These are phyloP conservation scores for Tachycineta bicolor DNA, from an alignment of 2,113 vertebrate species.

Conservation along the genomic window DNA sequence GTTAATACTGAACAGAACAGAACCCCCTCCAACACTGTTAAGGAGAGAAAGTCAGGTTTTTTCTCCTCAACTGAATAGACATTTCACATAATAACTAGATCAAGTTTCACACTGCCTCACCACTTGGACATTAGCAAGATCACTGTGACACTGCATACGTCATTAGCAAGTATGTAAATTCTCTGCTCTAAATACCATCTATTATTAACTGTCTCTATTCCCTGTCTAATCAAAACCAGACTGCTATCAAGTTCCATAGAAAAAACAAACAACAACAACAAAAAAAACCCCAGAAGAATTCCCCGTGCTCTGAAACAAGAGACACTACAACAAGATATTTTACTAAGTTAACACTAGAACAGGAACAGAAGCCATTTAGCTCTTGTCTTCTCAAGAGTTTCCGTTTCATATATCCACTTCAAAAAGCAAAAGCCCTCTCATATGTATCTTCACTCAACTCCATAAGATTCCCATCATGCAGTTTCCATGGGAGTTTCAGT, in stretches of 20 bases:
- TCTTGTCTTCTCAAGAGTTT: slow-evolving; percentile 9
- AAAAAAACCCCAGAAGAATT: neutral
- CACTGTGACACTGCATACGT: neutral
- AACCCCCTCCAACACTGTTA: neutral
- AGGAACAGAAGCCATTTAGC: slow-evolving; percentile 23
- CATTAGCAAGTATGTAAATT: slow-evolving; percentile 37
- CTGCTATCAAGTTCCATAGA: slow-evolving; percentile 27
- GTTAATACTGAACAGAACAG: neutral
- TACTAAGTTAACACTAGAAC: slow-evolving; percentile 19
- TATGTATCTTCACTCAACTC: neutral
- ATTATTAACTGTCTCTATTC: slow-evolving; percentile 56
- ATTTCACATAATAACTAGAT: slow-evolving; percentile 24
- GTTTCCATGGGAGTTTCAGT: neutral
- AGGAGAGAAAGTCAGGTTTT: neutral
- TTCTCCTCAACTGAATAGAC: neutral
- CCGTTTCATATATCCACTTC: neutral
- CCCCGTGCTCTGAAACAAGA: slow-evolving; percentile 25
- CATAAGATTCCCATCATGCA: neutral
- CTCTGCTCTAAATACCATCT: slow-evolving; percentile 46
- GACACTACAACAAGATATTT: slow-evolving; percentile 39
- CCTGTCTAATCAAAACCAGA: slow-evolving; percentile 60
- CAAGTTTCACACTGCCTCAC: neutral
- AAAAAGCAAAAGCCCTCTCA: neutral
- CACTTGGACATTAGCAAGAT: neutral
- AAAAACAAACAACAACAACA: neutral